phyloP scores from a whole-genome alignment of 2,888 invertebrate species.

The Troides helena region DNA sequence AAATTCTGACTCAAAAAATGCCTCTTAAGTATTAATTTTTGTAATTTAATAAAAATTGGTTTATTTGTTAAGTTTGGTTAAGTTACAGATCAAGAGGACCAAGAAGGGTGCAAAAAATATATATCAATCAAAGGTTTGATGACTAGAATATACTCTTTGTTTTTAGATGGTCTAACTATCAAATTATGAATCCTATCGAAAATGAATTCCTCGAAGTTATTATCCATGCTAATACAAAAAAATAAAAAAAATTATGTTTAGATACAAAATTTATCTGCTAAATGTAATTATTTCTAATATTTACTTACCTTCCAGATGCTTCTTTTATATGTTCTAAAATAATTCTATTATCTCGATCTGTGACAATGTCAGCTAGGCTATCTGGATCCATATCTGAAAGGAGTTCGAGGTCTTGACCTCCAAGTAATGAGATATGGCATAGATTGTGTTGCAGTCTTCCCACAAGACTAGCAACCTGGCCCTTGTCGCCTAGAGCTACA shows the following conservation, averaged over 20 bases:
- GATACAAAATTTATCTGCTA: slow-evolving; percentile 12
- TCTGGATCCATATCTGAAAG: slow-evolving; percentile 95
- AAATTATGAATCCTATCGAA: too few relatives aligned
- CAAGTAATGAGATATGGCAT: slow-evolving; percentile 90
- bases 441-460: slow-evolving; percentile 89
- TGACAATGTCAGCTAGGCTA: slow-evolving; percentile 89
- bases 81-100: too few relatives aligned
- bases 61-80: too few relatives aligned
- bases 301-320: slow-evolving; percentile 85
- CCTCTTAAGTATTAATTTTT: too few relatives aligned
- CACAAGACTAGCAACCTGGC: slow-evolving; percentile 86
- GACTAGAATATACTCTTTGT: too few relatives aligned
- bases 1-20: too few relatives aligned
- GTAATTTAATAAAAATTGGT: too few relatives aligned
- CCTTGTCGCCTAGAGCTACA: slow-evolving; percentile 71
- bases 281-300: slow-evolving; percentile 18
- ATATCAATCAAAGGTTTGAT: too few relatives aligned
- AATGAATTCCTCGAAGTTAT: neutral
- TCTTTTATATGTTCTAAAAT: slow-evolving; percentile 91
- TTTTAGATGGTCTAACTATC: too few relatives aligned
- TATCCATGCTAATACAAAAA: neutral
- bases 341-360: slow-evolving; percentile 85
- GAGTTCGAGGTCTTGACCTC: slow-evolving; percentile 90
- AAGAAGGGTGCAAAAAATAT: too few relatives aligned
- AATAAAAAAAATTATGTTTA: neutral